phyloP scores from a whole-genome alignment of 2,888 invertebrate genomes.

The Tethea ocularis region DNA sequence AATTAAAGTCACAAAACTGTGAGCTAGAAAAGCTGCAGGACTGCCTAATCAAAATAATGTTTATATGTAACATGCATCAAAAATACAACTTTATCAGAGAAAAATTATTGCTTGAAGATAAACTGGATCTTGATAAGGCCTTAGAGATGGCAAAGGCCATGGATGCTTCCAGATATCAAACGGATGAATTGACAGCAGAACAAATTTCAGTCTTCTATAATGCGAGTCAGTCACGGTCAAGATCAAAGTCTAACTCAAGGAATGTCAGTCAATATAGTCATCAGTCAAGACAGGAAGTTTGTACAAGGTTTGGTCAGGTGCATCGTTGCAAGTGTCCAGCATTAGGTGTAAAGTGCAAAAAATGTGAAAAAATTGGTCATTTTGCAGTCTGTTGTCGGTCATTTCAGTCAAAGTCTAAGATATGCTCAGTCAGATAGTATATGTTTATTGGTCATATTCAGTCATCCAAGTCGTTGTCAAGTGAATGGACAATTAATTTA shows the following conservation, averaged over 20 bases:
- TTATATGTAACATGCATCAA: slow-evolving; percentile 23
- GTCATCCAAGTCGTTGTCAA: slow-evolving; percentile 9
- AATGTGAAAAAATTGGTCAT: slow-evolving; percentile 23
- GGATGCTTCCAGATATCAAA: slow-evolving; percentile 13
- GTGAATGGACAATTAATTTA: slow-evolving; percentile 21
- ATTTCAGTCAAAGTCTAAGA: slow-evolving; percentile 18
- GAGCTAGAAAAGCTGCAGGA: slow-evolving; percentile 20
- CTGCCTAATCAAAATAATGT: slow-evolving; percentile 17
- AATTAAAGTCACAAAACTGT: slow-evolving; percentile 20
- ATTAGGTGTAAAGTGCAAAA: slow-evolving; percentile 19
- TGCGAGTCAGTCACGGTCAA: slow-evolving; percentile 7
- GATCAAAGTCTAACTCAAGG: slow-evolving; percentile 11
- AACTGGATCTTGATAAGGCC: slow-evolving; percentile 16
- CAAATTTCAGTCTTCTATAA: slow-evolving; percentile 11
- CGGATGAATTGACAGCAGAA: slow-evolving; percentile 17
- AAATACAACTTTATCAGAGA: slow-evolving; percentile 21
- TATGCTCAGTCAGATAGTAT: slow-evolving; percentile 18
- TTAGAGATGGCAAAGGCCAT: slow-evolving; percentile 12
- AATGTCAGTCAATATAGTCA: slow-evolving; percentile 11
- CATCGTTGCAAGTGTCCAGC: slow-evolving; percentile 24
- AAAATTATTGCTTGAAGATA: slow-evolving; percentile 19
- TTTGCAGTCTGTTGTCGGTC: slow-evolving; percentile 21
- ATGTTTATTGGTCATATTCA: slow-evolving; percentile 24
- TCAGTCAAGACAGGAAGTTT: slow-evolving; percentile 18
- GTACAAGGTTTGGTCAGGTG: slow-evolving; percentile 21